phyloP scores from a whole-genome alignment of 1,140 invertebrate species.

The Bombus pyrosoma region DNA sequence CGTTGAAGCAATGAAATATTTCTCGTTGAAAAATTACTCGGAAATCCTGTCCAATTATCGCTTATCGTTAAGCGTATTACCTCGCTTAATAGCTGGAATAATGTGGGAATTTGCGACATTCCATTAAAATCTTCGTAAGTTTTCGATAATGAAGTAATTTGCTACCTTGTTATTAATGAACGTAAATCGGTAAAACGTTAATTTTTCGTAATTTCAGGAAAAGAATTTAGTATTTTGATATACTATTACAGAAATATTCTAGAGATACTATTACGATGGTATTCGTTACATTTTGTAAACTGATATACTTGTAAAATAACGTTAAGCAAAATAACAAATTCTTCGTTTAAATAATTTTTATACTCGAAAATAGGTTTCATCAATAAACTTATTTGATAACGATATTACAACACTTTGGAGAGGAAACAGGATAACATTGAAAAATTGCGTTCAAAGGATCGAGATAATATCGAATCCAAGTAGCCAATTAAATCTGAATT shows the following conservation, averaged over 20 bases:
- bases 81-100: background rate
- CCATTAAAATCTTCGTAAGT: background rate
- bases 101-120: background rate
- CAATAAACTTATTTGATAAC: too few relatives aligned
- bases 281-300: too few relatives aligned
- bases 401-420: background rate
- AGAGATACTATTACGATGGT: too few relatives aligned
- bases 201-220: background rate
- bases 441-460: background rate
- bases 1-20: background rate
- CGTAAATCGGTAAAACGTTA: background rate
- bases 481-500: background rate
- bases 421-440: background rate
- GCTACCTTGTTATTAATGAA: background rate
- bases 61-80: background rate
- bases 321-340: too few relatives aligned
- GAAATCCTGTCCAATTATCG: background rate
- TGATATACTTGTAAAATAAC: too few relatives aligned
- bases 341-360: too few relatives aligned
- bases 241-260: too few relatives aligned
- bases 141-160: background rate
- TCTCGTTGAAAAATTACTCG: background rate
- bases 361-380: too few relatives aligned
- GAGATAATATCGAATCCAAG: background rate
- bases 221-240: too few relatives aligned